Evolutionary conservation across 1,140 invertebrate species (phyloP).

Genomic region (Cotesia glomerata): DNA sequence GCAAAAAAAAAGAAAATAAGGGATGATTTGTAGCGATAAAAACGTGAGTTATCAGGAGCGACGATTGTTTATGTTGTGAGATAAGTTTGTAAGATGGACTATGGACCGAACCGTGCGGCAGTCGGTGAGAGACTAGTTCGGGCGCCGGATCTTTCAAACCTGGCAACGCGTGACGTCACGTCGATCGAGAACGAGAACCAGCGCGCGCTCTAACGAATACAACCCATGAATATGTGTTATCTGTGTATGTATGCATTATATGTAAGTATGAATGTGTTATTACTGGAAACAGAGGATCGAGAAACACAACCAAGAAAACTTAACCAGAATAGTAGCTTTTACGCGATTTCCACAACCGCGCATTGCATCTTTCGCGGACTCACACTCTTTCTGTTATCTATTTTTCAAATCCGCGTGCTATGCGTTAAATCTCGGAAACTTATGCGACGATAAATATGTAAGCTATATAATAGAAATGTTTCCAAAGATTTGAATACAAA

Average conservation of each 20-base stretch:
- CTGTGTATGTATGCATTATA: too few relatives aligned
- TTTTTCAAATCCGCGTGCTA: background rate
- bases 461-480: too few relatives aligned
- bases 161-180: constrained; percentile 47
- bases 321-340: background rate
- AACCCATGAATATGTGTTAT: background rate
- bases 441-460: too few relatives aligned
- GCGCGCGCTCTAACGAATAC: constrained; percentile 11
- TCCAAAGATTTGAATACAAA: too few relatives aligned
- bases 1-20: too few relatives aligned
- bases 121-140: constrained; percentile 49
- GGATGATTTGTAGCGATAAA: too few relatives aligned
- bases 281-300: too few relatives aligned
- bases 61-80: background rate
- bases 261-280: too few relatives aligned
- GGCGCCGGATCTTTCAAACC: constrained; percentile 42
- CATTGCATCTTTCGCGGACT: background rate
- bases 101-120: constrained; percentile 33
- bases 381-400: background rate
- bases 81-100: background rate
- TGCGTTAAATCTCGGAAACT: background rate
- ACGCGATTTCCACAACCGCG: background rate
- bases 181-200: constrained; percentile 8
- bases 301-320: too few relatives aligned
- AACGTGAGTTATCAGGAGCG: too few relatives aligned